Evolutionary conservation across 2,888 invertebrate genomes (phyloP).

Genomic region (Pomacea canaliculata): DNA sequence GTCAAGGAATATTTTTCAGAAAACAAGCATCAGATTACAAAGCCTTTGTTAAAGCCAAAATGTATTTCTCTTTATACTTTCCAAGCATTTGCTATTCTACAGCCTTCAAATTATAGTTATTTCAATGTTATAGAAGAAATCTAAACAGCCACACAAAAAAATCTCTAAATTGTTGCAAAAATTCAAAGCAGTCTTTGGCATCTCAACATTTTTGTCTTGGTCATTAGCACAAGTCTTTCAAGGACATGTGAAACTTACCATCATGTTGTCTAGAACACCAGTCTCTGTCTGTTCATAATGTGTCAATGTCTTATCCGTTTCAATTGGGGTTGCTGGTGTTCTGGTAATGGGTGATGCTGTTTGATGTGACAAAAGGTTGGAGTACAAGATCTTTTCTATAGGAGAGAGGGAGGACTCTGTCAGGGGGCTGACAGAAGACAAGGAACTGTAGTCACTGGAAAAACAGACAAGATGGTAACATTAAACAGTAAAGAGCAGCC

Average conservation of each 20-base stretch:
- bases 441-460: constrained; percentile 55
- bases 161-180: no score
- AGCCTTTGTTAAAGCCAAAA: no score
- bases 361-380: constrained; percentile 31
- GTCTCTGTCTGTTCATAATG: constrained; percentile 9
- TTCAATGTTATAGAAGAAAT: no score
- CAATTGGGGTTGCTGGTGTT: not conserved
- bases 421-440: constrained; percentile 47
- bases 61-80: no score
- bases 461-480: not conserved
- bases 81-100: no score
- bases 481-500: no score
- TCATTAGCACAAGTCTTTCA: not conserved
- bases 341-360: constrained; percentile 12
- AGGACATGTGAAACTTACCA: constrained; percentile 6
- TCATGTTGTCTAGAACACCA: constrained; percentile 15
- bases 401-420: constrained; percentile 55
- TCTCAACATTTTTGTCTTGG: no score
- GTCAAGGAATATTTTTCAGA: no score
- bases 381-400: constrained; percentile 51
- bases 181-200: no score
- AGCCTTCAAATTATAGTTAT: no score
- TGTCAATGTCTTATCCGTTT: not conserved
- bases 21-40: no score
- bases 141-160: no score